Evolutionary conservation across 2,888 invertebrate species (phyloP).

Genomic region (Nephrotoma guestfalica): DNA sequence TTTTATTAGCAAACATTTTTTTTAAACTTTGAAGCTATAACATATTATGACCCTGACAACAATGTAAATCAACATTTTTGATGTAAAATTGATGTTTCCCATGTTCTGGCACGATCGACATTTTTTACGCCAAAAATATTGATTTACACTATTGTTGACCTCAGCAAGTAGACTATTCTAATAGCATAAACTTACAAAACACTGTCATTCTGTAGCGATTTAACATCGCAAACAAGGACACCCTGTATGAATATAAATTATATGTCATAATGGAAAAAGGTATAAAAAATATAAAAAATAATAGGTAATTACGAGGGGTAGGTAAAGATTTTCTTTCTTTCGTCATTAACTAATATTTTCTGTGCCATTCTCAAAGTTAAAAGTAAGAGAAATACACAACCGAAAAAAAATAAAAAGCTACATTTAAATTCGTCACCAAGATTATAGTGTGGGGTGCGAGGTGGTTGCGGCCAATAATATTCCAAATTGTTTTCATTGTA

Average conservation of each 20-base stretch:
- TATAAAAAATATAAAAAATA: neutral
- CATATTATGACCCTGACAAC: no score
- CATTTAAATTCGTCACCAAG: neutral
- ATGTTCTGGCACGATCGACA: no score
- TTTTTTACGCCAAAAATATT: no score
- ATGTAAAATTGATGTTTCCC: no score
- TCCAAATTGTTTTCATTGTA: neutral
- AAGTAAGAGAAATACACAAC: neutral
- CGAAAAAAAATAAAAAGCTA: neutral
- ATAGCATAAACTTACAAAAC: no score
- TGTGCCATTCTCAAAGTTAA: neutral
- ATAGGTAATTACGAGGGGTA: neutral
- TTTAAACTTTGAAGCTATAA: no score
- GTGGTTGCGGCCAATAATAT: neutral
- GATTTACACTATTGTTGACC: no score
- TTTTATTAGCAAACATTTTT: no score
- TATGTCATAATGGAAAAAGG: neutral
- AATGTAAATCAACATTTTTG: no score
- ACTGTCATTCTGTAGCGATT: no score
- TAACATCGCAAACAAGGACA: no score
- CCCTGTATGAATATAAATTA: neutral
- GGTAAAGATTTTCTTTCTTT: neutral
- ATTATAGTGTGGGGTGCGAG: neutral
- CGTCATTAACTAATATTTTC: neutral
- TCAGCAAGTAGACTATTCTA: no score